A percentile compares a stretch with the other conserved stretches of the same genome.
Evolutionary conservation across 1,140 invertebrate species (phyloP).

Genomic region (Neocloeon triangulifer): DNA sequence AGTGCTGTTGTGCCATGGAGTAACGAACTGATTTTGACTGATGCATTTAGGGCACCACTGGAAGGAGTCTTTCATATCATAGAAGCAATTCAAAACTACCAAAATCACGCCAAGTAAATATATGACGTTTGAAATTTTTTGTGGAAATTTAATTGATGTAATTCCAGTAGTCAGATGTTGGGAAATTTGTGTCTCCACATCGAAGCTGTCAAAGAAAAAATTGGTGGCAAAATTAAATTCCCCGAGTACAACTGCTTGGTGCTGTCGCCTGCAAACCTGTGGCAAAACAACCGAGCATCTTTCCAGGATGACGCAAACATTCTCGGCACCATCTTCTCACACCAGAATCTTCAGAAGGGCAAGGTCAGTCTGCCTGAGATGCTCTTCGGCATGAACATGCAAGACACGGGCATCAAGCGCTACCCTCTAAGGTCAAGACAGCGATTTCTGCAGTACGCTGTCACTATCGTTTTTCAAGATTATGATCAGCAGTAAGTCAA

Average conservation of each 20-base stretch:
- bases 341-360: conserved; percentile 49
- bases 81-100: conserved; percentile 65
- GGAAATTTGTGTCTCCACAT: conserved; percentile 70
- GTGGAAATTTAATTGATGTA: neutral
- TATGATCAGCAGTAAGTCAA: conserved; percentile 45
- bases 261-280: conserved; percentile 84
- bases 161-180: conserved; percentile 23
- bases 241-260: conserved; percentile 81
- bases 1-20: conserved; percentile 68
- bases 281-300: conserved; percentile 57
- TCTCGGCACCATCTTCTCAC: conserved; percentile 53
- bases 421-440: conserved; percentile 62
- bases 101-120: conserved; percentile 20
- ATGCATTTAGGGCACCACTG: conserved; percentile 72
- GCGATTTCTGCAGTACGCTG: conserved; percentile 66
- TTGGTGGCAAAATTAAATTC: conserved; percentile 31
- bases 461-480: conserved; percentile 67
- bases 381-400: conserved; percentile 73
- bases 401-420: conserved; percentile 70
- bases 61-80: conserved; percentile 68
- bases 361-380: conserved; percentile 72
- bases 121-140: neutral
- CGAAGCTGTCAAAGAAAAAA: conserved; percentile 43
- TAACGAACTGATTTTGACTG: conserved; percentile 49
- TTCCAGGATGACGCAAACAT: conserved; percentile 57